Evolutionary conservation across 2,113 vertebrate species (phyloP).

Genomic region (Megaceryle torquata): DNA sequence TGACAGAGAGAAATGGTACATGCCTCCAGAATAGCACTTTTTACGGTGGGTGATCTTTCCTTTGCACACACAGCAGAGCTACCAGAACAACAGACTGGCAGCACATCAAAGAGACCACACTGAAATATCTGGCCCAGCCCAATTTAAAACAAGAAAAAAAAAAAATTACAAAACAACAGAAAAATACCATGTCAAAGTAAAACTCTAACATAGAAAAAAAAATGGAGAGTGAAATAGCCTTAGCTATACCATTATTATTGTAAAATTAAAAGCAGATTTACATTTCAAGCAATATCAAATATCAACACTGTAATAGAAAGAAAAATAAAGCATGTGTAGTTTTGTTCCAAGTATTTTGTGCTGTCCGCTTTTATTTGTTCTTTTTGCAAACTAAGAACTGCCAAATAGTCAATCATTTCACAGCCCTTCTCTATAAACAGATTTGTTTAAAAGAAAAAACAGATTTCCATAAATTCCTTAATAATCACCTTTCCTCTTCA

Average conservation of each 20-base stretch:
- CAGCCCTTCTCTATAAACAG: conserved; percentile 19
- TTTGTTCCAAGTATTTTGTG: conserved; percentile 68
- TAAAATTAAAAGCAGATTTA: conserved; percentile 74
- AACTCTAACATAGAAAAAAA: conserved; percentile 58
- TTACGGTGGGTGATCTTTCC: background rate
- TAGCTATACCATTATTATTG: conserved; percentile 46
- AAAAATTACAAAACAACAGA: background rate
- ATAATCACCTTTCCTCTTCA: conserved; percentile 22
- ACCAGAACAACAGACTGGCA: background rate
- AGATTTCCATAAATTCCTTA: conserved; percentile 26
- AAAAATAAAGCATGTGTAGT: conserved; percentile 68
- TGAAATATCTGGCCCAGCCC: background rate
- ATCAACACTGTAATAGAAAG: conserved; percentile 67
- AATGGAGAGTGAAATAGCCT: conserved; percentile 25
- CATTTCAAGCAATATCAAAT: conserved; percentile 62
- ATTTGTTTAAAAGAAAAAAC: conserved; percentile 39
- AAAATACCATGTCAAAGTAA: conserved; percentile 20
- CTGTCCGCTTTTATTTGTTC: conserved; percentile 57
- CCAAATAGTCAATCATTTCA: conserved; percentile 54
- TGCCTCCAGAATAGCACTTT: background rate
- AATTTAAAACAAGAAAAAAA: background rate
- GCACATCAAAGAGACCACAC: conserved; percentile 6
- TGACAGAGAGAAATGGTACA: background rate
- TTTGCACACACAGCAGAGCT: background rate
- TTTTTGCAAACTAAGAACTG: conserved; percentile 31